Evolutionary conservation across 1,140 invertebrate species (phyloP), one percentile per base, ranked within the genome.

Genomic region (Leptonema lineaticorne): DNA sequence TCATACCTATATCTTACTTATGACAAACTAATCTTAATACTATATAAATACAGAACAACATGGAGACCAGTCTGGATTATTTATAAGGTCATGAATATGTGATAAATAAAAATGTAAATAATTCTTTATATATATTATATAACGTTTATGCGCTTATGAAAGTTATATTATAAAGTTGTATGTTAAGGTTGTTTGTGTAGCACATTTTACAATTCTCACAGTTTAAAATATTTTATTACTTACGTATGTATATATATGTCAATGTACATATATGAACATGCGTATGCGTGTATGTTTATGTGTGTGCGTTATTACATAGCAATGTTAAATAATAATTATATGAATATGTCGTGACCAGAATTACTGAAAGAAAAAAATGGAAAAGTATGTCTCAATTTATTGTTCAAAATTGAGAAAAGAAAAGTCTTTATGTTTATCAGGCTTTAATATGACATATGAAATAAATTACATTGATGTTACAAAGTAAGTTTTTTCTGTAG

Each of bases 71-170:
- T 53, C 50, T 26, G 18, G 22, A 53, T 53, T 53, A 22, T 53
- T 18, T 14, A 22, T 26, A 26, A 53, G 9, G 27, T 53, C 24
- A 68, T 65, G 46, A 71, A 71, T 71, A 63, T 71, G 69, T 71
- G 69, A 71, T 71, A 71, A n/a, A 71, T 71, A 71, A 63, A 63
- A 71, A 67, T 68, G 69, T 70, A 70, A 63, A 70, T 70, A 58
- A 63, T 46, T 59, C 56, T 68, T 63, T 24, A 56, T 63, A 68
- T 46, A 53, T 63, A 37, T n/a, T n/a, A n/a, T n/a, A 62, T 62
- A 26, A 67, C 63, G 18, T 46, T 53, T 62, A 64, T 67, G 65
- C 64, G 69, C 69, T 68, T 67, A 70, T 64, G 56, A 56, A 70
- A 67, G 46, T 66, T 67, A 63, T 67, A 67, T 70, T 70, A 64